Base-by-base conservation (phyloP, 1,140 invertebrate genomes). In the Glossosoma conforme region DNA sequence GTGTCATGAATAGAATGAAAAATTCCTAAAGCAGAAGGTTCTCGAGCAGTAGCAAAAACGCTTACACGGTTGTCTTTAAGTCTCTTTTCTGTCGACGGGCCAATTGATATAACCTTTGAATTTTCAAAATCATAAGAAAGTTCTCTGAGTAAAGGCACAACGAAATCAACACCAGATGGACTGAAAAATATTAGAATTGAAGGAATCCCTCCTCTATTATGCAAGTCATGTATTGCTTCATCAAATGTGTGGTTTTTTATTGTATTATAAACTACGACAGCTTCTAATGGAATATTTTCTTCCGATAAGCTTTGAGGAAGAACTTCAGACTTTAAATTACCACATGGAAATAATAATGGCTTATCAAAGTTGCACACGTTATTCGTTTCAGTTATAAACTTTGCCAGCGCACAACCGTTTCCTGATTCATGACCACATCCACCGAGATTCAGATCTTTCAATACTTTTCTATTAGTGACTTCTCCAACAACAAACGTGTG, bases 181-280 rank as follows among this genome's bases (percentile, higher is more conserved):
- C 73, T 76, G 57, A 75, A 76, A 59, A 70, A 76, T 15, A 74
- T 64, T 6, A 75, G 49, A 60, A 52, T 65, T 47, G 66, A 61
- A 17, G 70, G 64, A 11, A 68, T 52, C 13, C 43, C 46, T 37
- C 28, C 54, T 52, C 60, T 56, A 20, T 62, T 20, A 5, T 65
- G 64, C 3, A 58, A 44, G 30, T 58, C 33, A 15, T 19, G 13
- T 14, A 76, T 58, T 8, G 67, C 63, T 21, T 60, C 22, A 44
- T 62, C 49, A 13, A 76, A 28, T 19, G 13, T n/a, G 13, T 24
- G 5, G 10, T 53, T 15, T 15, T 13, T 42, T 35, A 41, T n/a
- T 2, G 56, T 58, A 11, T 18, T 43, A 37, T 58, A 58, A 18
- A 58, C 56, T 19, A 22, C 43, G n/a, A 59, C 32, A 62, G 50